Evolutionary conservation across 1,140 invertebrate genomes (phyloP), one percentile per base, ranked within the genome.

Genomic region (Anagrus nilaparvatae): DNA sequence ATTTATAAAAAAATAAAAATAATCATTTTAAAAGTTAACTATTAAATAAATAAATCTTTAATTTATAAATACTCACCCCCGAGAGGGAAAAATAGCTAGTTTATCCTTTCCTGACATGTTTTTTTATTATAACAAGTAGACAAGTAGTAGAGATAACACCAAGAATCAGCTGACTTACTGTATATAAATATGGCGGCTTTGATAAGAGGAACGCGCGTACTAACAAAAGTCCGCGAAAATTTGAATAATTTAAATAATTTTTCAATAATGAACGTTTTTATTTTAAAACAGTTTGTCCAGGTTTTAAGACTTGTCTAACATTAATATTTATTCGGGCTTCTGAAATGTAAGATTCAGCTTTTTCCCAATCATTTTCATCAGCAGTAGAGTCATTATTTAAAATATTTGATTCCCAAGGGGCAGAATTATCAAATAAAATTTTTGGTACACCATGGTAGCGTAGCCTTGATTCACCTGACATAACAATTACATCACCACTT

Each of bases 11-110:
- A n/a, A n/a, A n/a, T n/a, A n/a, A n/a, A n/a, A n/a, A n/a, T n/a
- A n/a, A n/a, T n/a, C n/a, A n/a, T n/a, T n/a, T n/a, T n/a, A n/a
- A n/a, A n/a, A n/a, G n/a, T n/a, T n/a, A n/a, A n/a, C n/a, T n/a
- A n/a, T n/a, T n/a, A n/a, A n/a, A n/a, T n/a, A n/a, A n/a, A n/a
- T n/a, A n/a, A n/a, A 32, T 6, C 8, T 30, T 24, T 28, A 28
- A 20, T 20, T 41, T 17, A 5, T 34, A 28, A 36, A 40, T 56
- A 79, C 85, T 86, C 76, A 96, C 93, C 96, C 96, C 75, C 94
- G 80, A 60, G 93, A 97, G 58, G 95, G 95, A 74, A 98, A 98
- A 76, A 98, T 88, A 43, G 90, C 78, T 59, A 98, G 77, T 69
- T 82, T 87, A 60, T 98, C 95, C 74, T 88, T 93, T 62, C 82